These are phyloP conservation scores for Hofmannophila pseudospretella DNA, from an alignment of 2,888 invertebrate species.

Conservation along the genomic window DNA sequence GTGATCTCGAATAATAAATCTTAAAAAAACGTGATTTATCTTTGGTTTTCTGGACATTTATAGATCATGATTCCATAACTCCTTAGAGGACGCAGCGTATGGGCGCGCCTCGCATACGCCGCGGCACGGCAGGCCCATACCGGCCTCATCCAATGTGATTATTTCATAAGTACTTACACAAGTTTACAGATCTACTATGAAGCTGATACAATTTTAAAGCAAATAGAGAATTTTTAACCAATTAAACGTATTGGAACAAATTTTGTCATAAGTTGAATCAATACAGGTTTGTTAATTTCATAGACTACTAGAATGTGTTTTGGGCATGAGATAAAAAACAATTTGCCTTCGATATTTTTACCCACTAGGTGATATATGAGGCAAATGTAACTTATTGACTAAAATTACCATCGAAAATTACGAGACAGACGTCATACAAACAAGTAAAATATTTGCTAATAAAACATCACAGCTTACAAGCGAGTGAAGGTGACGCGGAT, in stretches of 20 bases:
- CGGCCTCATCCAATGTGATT: constrained; percentile 45
- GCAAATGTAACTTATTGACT: constrained; percentile 56
- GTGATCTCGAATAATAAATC: constrained; percentile 62
- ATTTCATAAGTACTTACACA: constrained; percentile 73
- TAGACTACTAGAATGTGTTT: too few species aligned
- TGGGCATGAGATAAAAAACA: too few species aligned
- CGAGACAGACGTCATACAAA: constrained; percentile 45
- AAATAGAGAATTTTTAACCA: constrained; percentile 63
- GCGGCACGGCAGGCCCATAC: constrained; percentile 23
- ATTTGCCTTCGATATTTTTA: constrained; percentile 33
- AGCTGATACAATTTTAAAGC: constrained; percentile 68
- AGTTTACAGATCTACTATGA: constrained; percentile 75
- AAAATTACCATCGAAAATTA: constrained; percentile 51
- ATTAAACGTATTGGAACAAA: too few species aligned
- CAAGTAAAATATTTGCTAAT: constrained; percentile 47
- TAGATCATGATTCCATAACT: constrained; percentile 68
- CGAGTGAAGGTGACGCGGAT: constrained; percentile 56
- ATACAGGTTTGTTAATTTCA: too few species aligned
- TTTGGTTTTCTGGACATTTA: constrained; percentile 65
- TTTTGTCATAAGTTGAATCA: background rate
- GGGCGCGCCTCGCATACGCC: constrained; percentile 7
- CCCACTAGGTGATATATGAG: constrained; percentile 42
- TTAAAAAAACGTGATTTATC: constrained; percentile 68
- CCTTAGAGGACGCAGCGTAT: constrained; percentile 40
- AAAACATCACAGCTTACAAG: constrained; percentile 71